Base-by-base conservation (phyloP, 2,888 invertebrate species). In the Cistogaster globosa region DNA sequence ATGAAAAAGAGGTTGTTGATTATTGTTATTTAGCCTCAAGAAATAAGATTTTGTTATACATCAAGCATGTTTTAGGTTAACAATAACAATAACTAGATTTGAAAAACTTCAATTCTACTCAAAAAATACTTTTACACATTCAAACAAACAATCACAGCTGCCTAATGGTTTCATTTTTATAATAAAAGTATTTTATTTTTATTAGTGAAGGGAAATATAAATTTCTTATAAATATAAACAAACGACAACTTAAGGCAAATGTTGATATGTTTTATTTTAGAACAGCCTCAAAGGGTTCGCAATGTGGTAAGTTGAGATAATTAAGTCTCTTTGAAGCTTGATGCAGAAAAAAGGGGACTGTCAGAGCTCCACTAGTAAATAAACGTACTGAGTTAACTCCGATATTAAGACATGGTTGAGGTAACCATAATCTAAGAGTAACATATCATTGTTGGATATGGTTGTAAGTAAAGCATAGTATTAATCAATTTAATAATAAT, bases 31-130 rank as follows among this genome's bases (percentile, higher is more conserved):
- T 48, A 36, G 32, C 74, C 67, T 57, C 45, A 55, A 62, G 74
- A 60, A 81, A 60, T 62, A 36, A 42, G 45, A 53, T 75, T 68
- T 62, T 36, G 48, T 53, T 62, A 18, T 32, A 45, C 38, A 26
- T 26, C 2, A 60, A 45, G 55, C 57, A 42, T 55, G 55, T 75
- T 65, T 45, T 57, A 57, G 11, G 18, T 45, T 18, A 75, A 42
- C 18, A 75, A 57, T 65, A 65, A 55, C 42, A 65, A 45, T 3
- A 57, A 75, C 38, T 48, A 45, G 36, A 75, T 53, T 68, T 20
- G 51, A 22, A 76, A 58, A 77, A 60, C 68, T 57, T 77, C 26
- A 14, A 55, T 65, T 75, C 26, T 9, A 45, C 14, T 22, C 16
- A 51, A 51, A 62, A 26, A 32, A 48, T 20, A 48, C 48, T 60